Evolutionary conservation across 1,140 invertebrate species (phyloP).

Genomic region (Kradibia gibbosae): DNA sequence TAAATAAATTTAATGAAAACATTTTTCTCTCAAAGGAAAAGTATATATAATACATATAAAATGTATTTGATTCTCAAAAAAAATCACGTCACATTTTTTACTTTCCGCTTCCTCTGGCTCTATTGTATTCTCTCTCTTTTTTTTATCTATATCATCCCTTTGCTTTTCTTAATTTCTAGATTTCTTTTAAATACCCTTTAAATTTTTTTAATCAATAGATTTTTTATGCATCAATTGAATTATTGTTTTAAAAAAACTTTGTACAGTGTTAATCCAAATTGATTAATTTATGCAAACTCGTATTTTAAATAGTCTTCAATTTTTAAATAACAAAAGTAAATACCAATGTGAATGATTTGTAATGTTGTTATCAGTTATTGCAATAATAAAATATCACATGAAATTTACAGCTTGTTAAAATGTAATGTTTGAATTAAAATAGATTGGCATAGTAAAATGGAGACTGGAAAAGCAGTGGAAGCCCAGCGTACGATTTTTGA

Average conservation of each 20-base stretch:
- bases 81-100: constrained; percentile 64
- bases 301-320: neutral
- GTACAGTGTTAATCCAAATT: neutral
- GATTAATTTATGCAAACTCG: neutral
- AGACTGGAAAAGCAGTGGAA: constrained; percentile 57
- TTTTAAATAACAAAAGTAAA: constrained; percentile 9
- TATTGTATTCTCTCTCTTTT: no score
- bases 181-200: neutral
- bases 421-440: no score
- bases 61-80: constrained; percentile 64
- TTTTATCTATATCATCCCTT: constrained; percentile 17
- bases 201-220: neutral
- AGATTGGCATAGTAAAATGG: constrained; percentile 38
- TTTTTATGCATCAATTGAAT: neutral
- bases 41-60: constrained; percentile 65
- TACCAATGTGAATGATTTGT: neutral
- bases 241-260: neutral
- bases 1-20: constrained; percentile 67
- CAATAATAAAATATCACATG: constrained; percentile 69
- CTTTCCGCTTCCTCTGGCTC: constrained; percentile 50
- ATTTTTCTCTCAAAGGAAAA: constrained; percentile 57
- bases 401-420: no score
- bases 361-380: constrained; percentile 57
- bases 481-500: constrained; percentile 65
- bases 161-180: neutral